Conservation (phyloP, 2,113 vertebrate genomes). For the Glaucomys volans region DNA sequence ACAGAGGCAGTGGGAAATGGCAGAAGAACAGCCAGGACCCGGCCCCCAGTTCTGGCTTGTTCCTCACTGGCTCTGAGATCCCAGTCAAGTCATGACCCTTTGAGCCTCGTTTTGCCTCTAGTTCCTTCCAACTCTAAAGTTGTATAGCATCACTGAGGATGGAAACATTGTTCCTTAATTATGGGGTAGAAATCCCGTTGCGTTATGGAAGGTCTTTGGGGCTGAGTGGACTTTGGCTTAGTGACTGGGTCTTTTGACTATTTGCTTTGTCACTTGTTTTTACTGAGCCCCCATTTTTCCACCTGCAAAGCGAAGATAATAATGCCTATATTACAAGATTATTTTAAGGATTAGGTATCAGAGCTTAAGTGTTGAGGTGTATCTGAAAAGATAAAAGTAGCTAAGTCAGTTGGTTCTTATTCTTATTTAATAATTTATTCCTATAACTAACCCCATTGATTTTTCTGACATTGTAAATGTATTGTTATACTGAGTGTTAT, state of each 20-base stretch:
- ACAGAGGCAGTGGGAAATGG: background rate
- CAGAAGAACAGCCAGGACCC: background rate
- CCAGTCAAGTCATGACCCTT: background rate
- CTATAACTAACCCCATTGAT: background rate
- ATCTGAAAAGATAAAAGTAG: constrained; percentile 26
- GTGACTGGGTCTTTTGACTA: background rate
- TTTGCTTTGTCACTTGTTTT: constrained; percentile 16
- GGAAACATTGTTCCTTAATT: background rate
- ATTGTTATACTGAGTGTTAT: background rate
- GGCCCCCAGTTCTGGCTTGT: background rate
- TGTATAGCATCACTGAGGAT: background rate
- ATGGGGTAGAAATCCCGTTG: background rate
- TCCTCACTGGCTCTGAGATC: background rate
- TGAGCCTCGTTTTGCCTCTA: background rate
- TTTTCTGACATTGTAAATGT: constrained; percentile 33
- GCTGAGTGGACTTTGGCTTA: background rate
- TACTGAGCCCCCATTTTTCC: constrained; percentile 15
- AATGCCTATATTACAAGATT: background rate
- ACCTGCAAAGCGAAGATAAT: background rate
- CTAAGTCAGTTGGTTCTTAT: background rate
- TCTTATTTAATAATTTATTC: background rate
- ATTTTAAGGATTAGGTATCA: background rate
- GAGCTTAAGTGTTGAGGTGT: background rate
- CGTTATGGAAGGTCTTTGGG: background rate
- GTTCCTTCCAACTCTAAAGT: background rate